Evolutionary conservation across 2,797 vertebrate species (phyloP), one percentile per base, ranked within the genome.

Genomic region (Darevskia nairensis): DNA sequence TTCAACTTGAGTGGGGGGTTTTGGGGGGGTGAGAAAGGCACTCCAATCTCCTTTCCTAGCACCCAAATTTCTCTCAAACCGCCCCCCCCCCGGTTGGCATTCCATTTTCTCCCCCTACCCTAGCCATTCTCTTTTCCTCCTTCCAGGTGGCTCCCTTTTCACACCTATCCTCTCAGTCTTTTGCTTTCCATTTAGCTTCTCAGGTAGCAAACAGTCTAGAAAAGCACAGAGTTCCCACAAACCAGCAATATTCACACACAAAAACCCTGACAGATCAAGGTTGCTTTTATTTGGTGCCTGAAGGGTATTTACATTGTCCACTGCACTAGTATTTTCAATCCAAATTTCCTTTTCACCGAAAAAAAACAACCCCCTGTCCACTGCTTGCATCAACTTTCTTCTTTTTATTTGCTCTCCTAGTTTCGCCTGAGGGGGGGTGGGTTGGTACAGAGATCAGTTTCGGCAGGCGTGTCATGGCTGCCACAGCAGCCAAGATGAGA

Each of bases 351-450:
- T 61, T 46, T 55, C 23, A 35, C 39, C 39, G 64, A 55, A 39
- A 69, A 81, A 85, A 81, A 8, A n/a, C 69, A 50, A 75, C 19
- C 6, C 8, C 64, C 17, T 39, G 55, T 39, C 80, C 55, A 17
- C 29, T 25, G 46, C 55, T 78, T 15, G 11, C 2, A n/a, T 29
- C 35, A 11, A 4, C 10, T 29, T 8, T 55, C 27, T 89, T 59
- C 71, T 1, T 68, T 89, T 85, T 74, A 39, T 85, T 80, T 89
- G 83, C 44, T 76, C 35, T 44, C n/a, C 25, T 17, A 35, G 29
- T 59, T 81, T 85, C 89, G 8, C 13, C 29, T 29, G 32, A 15
- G 82, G 23, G 59, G 55, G 39, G 66, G 55, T 4, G 74, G 72
- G 39, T 7, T 72, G 85, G 10, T 39, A 74, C 39, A 4, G 29